phyloP scores from a whole-genome alignment of 2,797 vertebrate genomes.

The Cryptoblepharus egeriae region DNA sequence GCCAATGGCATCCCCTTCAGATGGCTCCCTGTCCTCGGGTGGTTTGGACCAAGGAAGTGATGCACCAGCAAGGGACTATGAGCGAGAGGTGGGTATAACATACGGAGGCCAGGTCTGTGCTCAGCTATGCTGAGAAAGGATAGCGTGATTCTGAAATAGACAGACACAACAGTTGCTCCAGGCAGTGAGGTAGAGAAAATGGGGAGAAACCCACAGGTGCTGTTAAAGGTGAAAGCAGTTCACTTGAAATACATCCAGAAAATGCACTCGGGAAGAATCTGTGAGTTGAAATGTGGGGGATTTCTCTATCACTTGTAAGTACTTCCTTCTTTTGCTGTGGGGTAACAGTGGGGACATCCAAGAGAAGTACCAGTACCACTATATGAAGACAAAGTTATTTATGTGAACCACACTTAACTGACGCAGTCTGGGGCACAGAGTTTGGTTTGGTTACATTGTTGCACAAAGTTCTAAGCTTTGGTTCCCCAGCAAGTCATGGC shows the following conservation, averaged over 20 bases:
- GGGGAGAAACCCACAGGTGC: background rate
- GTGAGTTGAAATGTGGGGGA: background rate
- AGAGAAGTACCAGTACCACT: background rate
- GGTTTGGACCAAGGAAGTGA: slow-evolving; percentile 92
- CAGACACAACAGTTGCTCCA: background rate
- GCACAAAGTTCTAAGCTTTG: background rate
- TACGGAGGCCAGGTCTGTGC: background rate
- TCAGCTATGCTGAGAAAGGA: background rate
- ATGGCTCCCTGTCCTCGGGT: slow-evolving; percentile 95
- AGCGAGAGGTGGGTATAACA: slow-evolving; percentile 88
- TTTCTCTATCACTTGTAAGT: background rate
- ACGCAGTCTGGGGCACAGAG: too few species aligned
- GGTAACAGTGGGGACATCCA: background rate
- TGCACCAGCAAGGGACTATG: slow-evolving; percentile 90
- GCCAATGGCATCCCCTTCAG: slow-evolving; percentile 95
- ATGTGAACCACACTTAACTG: background rate
- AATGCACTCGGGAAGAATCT: background rate
- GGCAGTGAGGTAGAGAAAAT: background rate
- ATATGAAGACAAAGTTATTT: background rate
- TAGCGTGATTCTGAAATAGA: background rate
- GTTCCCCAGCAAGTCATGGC: background rate
- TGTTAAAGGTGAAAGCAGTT: background rate
- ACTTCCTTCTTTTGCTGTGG: background rate
- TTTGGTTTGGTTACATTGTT: background rate
- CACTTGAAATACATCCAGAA: background rate